Base-by-base conservation (phyloP, 2,113 vertebrate genomes). In the Gambusia holbrooki region DNA sequence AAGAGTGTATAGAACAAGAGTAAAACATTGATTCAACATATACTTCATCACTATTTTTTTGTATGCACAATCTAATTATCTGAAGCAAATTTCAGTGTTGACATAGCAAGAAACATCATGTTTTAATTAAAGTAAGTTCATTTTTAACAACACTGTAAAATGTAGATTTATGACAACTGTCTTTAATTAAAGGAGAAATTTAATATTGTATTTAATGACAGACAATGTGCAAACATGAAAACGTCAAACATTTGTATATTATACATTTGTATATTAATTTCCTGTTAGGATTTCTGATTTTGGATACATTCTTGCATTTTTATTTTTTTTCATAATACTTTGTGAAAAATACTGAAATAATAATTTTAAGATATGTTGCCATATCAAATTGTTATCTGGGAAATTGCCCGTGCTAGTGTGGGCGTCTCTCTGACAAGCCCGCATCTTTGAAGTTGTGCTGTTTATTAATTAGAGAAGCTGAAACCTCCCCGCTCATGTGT, bases 391-490 rank as follows among this genome's bases (percentile, higher is more conserved):
- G 40, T 66, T 69, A 77, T 73, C 64, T 79, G 73, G 73, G 78
- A 83, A 84, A 69, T 75, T 61, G 67, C 64, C 86, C 72, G 79
- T 62, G 76, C 73, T 82, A 75, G 67, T 76, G 78, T 78, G 85
- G 83, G 83, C 42, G 30, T 75, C 71, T 83, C 82, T 71, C 60
- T 71, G 84, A 88, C 85, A 80, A 84, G 64, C 81, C 62, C 61
- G 42, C 19, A 35, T 66, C 88, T 92, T 91, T 92, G 83, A 93
- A 89, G 85, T 79, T 85, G 74, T 77, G 79, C 84, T 91, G 86
- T 90, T 91, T 91, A 90, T 92, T 92, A 89, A 92, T 92, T 90
- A 90, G 77, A 90, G 86, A 88, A 82, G 74, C 77, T 62, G 71
- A 86, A 86, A 86, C 64, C 81, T 30, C 33, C 67, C 69, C 79